A percentile compares a stretch with the other conserved stretches of the same genome.
Evolutionary conservation across 2,113 vertebrate species (phyloP).

Genomic region (Mionectes macconnelli): DNA sequence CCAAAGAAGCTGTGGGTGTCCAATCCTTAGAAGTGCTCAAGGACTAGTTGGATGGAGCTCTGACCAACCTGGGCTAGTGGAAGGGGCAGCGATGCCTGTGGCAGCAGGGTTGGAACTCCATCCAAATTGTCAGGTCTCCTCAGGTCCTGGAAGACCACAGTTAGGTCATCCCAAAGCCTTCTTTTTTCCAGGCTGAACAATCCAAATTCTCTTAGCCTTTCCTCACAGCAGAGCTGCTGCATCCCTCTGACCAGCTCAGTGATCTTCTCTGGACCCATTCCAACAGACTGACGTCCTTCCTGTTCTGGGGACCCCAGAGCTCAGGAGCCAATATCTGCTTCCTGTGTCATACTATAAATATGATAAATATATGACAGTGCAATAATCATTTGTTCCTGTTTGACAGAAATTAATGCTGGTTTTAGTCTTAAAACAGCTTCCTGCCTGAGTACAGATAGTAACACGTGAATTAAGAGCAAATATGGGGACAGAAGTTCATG

Average conservation of each 20-base stretch:
- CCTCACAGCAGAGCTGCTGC: background rate
- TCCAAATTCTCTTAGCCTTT: background rate
- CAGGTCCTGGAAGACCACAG: background rate
- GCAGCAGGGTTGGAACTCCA: background rate
- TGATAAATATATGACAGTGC: background rate
- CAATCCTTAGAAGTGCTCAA: background rate
- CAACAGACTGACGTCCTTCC: background rate
- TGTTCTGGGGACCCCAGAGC: background rate
- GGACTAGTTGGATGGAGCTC: background rate
- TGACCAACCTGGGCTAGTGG: background rate
- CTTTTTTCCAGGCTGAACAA: background rate
- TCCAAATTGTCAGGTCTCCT: background rate
- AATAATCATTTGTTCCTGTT: background rate
- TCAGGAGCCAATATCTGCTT: background rate
- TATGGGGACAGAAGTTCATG: background rate
- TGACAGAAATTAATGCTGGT: background rate
- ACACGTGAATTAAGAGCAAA: accelerated
- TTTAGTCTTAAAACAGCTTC: background rate
- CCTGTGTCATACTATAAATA: background rate
- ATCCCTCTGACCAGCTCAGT: background rate
- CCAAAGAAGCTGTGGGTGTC: background rate
- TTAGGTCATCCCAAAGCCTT: background rate
- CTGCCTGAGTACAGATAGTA: background rate
- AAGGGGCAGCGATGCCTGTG: background rate
- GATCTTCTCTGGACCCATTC: background rate